A percentile compares a stretch with the other conserved stretches of the same genome.
These are phyloP conservation scores for Horisme vitalbata DNA, from an alignment of 2,888 invertebrate genomes.

Conservation along the genomic window DNA sequence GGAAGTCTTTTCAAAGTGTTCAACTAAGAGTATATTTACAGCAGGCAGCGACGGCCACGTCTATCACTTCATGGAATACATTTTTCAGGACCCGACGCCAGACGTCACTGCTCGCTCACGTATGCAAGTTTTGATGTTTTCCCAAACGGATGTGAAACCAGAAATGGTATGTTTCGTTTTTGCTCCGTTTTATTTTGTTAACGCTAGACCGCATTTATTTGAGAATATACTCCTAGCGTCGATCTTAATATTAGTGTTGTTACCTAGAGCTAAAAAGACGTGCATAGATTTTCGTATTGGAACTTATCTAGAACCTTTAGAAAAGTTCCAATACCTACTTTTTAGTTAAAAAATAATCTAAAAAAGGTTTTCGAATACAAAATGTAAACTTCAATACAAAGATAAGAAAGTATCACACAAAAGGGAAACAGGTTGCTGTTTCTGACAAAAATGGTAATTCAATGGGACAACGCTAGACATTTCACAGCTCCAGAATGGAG, in stretches of 20 bases:
- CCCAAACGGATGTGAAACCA: slow-evolving; percentile 34
- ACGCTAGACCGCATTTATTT: slow-evolving; percentile 8
- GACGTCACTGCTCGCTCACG: slow-evolving; percentile 50
- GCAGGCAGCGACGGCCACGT: slow-evolving; percentile 29
- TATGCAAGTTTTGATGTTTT: slow-evolving; percentile 45
- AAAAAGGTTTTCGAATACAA: no score
- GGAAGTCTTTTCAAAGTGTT: slow-evolving; percentile 59
- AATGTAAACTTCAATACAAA: no score
- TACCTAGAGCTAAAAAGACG: no score
- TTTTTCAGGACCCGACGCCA: slow-evolving; percentile 62
- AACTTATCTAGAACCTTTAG: no score
- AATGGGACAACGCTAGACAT: slow-evolving; percentile 34
- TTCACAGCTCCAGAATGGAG: slow-evolving; percentile 48
- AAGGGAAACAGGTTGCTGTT: not conserved
- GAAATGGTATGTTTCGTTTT: slow-evolving; percentile 31
- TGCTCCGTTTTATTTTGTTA: no score
- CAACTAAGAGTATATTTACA: slow-evolving; percentile 49
- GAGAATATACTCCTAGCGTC: not conserved
- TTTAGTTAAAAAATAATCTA: no score
- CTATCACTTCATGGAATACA: slow-evolving; percentile 51
- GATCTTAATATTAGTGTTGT: no score
- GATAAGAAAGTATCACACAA: not conserved
- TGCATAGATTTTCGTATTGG: no score
- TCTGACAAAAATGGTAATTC: slow-evolving; percentile 16
- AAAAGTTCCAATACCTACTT: no score